phyloP scores from a whole-genome alignment of 2,113 vertebrate genomes.

The Melanocharis versteri region DNA sequence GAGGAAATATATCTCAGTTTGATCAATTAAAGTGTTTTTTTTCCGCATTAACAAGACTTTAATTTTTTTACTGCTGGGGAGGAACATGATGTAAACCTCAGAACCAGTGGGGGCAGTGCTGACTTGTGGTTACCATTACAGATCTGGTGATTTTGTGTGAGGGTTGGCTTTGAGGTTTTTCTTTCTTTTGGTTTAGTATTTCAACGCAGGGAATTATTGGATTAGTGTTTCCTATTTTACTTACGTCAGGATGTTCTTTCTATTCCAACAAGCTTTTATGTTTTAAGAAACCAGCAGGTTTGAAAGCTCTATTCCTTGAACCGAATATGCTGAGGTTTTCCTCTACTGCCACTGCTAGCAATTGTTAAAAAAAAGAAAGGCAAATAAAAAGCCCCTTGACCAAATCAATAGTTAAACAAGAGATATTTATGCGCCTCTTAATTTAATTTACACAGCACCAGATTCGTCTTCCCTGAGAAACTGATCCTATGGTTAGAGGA shows the following conservation, averaged over 20 bases:
- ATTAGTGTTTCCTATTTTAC: background rate
- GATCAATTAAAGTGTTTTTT: background rate
- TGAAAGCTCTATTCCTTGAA: background rate
- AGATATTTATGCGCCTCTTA: background rate
- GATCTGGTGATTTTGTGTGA: rapidly evolving
- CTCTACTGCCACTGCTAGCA: background rate
- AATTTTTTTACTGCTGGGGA: background rate
- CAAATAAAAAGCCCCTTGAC: background rate
- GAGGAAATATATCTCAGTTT: background rate
- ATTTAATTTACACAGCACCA: background rate
- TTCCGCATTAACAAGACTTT: background rate
- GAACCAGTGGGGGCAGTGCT: background rate
- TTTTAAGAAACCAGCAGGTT: background rate
- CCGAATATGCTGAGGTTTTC: background rate
- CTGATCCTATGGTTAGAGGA: background rate
- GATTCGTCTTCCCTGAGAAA: background rate
- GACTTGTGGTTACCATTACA: background rate
- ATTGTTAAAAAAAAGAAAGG: background rate
- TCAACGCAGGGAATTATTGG: background rate
- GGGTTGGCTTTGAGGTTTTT: background rate
- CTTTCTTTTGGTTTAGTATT: background rate
- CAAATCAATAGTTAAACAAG: background rate
- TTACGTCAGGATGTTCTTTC: background rate
- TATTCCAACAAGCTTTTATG: background rate
- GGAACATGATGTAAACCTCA: background rate